Conservation (phyloP, 2,888 invertebrate species). For the Apamea epomidion region DNA sequence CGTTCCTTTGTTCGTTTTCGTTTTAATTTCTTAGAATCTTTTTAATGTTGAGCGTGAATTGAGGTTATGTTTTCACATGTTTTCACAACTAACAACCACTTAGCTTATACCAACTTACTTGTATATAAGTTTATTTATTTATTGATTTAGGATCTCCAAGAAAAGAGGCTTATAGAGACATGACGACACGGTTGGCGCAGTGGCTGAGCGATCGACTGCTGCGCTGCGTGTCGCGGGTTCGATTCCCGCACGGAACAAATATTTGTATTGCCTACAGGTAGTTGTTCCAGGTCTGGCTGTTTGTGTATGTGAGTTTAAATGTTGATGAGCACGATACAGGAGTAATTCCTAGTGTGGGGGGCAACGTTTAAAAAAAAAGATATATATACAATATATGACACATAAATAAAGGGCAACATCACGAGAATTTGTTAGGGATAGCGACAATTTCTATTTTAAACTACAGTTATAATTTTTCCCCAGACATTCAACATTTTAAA, state of each 20-base stretch:
- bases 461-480: neutral
- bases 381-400: neutral
- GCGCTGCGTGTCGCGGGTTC: too few relatives aligned
- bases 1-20: slow-evolving; percentile 48
- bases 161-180: neutral
- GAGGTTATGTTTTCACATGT: slow-evolving; percentile 1
- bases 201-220: too few relatives aligned
- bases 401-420: neutral
- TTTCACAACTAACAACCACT: neutral
- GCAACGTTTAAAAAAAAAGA: too few relatives aligned
- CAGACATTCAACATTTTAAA: neutral
- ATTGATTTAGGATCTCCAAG: neutral
- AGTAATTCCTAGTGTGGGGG: too few relatives aligned
- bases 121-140: neutral
- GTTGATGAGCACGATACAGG: too few relatives aligned
- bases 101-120: neutral
- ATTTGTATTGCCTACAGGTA: too few relatives aligned
- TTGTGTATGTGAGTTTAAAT: too few relatives aligned
- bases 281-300: too few relatives aligned
- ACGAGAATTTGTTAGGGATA: neutral
- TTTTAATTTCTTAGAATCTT: slow-evolving; percentile 27
- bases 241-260: too few relatives aligned
- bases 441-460: neutral
- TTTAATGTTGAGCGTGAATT: slow-evolving; percentile 34
- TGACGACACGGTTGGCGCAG: too few relatives aligned